Evolutionary conservation across 2,888 invertebrate genomes (phyloP), one percentile per base, ranked within the genome.

Genomic region (Polydrusus pterygomalis): DNA sequence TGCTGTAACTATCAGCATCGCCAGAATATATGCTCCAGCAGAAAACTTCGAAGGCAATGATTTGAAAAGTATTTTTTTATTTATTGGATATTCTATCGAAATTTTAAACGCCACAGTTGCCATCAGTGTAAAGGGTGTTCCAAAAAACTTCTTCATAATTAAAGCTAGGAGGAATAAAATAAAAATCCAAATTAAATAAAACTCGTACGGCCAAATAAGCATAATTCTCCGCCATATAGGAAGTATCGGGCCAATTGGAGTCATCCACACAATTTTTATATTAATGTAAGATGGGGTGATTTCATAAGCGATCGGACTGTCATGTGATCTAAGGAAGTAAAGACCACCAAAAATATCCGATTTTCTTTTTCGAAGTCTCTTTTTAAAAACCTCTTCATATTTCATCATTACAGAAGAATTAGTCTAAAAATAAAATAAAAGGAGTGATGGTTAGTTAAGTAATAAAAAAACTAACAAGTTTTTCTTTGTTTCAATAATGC

Each of bases 321-420:
- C 51, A 11, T 47, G 6, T 18, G 5, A 11, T 13, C 38, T 67
- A 6, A 51, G 17, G 13, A 1, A 11, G 11, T 18, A 67, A 51
- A 67, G 11, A 0, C 65, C 65, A 6, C 49, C 65, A 20, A 10
- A 67, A 30, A 67, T 17, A 20, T 67, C 65, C 51, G 51, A 17
- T 62, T 62, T 60, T 17, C 25, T 17, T 38, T 38, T 30, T 10
- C 15, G 34, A 18, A 60, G 40, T 7, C 5, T 47, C 9, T 8
- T 47, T 17, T 47, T 47, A 17, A 47, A 7, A 15, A 47, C 9
- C 13, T 3, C 5, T 43, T 43, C n/a, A 43, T 47, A 15, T 17
- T 5, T 2, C 15, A 17, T 0, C 8, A 47, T 43, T 10, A 8
- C n/a, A 17, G 15, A 6, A n/a, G 47, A 1, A n/a, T 47, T 47